phyloP scores from a whole-genome alignment of 2,888 invertebrate genomes.

The Hydropsyche betteni region DNA sequence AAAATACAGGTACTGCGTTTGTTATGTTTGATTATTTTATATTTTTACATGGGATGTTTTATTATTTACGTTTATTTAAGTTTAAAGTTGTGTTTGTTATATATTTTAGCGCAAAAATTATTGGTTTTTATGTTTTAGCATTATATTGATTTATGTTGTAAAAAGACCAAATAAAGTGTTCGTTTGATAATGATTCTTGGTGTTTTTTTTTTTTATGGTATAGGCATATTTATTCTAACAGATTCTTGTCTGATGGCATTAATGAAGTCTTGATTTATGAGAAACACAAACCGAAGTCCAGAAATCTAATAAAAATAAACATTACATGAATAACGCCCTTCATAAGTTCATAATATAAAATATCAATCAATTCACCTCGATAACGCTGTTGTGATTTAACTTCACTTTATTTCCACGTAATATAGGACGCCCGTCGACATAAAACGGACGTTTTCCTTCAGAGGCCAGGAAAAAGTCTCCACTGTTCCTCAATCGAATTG shows the following conservation, averaged over 20 bases:
- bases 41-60: conserved; percentile 16
- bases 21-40: conserved; percentile 14
- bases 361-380: conserved; percentile 74
- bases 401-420: conserved; percentile 88
- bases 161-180: conserved; percentile 52
- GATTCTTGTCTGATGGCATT: conserved; percentile 89
- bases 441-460: conserved; percentile 93
- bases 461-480: conserved; percentile 96
- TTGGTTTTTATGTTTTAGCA: conserved; percentile 24
- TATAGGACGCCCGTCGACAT: conserved; percentile 92
- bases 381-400: conserved; percentile 91
- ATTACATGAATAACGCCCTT: neutral
- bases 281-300: conserved; percentile 90
- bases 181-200: conserved; percentile 42
- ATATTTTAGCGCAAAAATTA: conserved; percentile 3
- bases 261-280: conserved; percentile 91
- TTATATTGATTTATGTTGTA: conserved; percentile 40
- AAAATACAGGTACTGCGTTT: conserved; percentile 20
- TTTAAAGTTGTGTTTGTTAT: conserved; percentile 10
- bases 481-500: conserved; percentile 87
- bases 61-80: conserved; percentile 10
- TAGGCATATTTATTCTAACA: conserved; percentile 73
- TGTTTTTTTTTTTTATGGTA: conserved; percentile 31
- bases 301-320: conserved; percentile 72
- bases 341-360: neutral